phyloP scores from a whole-genome alignment of 1,140 invertebrate species.

The Procambarus virginalis region DNA sequence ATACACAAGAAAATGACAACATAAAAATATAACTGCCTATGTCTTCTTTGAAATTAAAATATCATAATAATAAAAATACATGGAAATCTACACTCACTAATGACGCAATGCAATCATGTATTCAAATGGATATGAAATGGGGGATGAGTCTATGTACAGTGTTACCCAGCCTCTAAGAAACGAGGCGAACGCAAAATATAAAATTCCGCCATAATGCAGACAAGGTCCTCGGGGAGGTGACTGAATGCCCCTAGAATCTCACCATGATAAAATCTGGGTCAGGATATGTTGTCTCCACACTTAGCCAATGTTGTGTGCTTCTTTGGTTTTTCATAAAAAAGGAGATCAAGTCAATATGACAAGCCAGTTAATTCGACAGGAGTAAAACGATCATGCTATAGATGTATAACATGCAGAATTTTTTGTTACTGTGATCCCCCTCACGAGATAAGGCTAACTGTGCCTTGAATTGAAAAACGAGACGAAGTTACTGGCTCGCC shows the following conservation, averaged over 20 bases:
- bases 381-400: constrained; percentile 17
- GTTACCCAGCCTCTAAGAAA: constrained; percentile 45
- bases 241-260: constrained; percentile 51
- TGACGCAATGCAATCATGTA: constrained; percentile 62
- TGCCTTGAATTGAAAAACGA: constrained; percentile 14
- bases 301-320: constrained; percentile 60
- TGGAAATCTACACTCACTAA: constrained; percentile 65
- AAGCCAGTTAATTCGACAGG: constrained; percentile 55
- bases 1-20: constrained; percentile 60
- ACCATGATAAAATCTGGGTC: constrained; percentile 55
- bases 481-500: constrained; percentile 43
- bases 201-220: constrained; percentile 51
- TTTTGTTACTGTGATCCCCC: constrained; percentile 24
- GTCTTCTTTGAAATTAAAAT: constrained; percentile 60
- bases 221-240: constrained; percentile 56
- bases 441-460: constrained; percentile 32
- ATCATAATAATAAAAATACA: constrained; percentile 59
- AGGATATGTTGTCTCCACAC: constrained; percentile 59
- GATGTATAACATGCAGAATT: constrained; percentile 48
- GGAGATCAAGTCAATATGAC: constrained; percentile 58
- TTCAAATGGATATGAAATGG: constrained; percentile 63
- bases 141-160: constrained; percentile 62
- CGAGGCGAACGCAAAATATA: constrained; percentile 43
- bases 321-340: constrained; percentile 17
- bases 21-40: constrained; percentile 67